Evolutionary conservation across 2,797 vertebrate species (phyloP).

Genomic region (Phaenicophaeus curvirostris): DNA sequence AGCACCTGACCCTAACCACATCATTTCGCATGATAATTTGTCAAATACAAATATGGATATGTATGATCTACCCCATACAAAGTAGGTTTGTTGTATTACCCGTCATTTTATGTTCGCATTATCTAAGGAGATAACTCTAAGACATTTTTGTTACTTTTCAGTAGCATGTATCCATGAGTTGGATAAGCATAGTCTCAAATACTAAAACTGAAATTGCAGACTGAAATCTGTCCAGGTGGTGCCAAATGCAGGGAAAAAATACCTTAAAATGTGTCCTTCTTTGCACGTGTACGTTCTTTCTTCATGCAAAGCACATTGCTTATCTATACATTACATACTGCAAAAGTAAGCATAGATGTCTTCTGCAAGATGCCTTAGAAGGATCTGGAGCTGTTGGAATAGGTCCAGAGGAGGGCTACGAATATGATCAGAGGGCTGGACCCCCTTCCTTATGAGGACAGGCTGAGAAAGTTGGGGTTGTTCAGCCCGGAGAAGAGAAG

Average conservation of each 20-base stretch:
- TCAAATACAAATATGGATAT: neutral
- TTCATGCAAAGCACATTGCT: neutral
- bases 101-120: neutral
- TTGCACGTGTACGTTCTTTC: neutral
- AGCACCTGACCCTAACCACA: neutral
- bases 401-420: no score
- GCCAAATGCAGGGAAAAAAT: neutral
- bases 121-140: neutral
- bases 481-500: no score
- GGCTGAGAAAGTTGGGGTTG: no score
- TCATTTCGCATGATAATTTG: neutral
- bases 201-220: neutral
- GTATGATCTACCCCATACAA: neutral
- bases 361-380: neutral
- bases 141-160: neutral
- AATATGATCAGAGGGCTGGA: no score
- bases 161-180: neutral
- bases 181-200: no score
- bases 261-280: neutral
- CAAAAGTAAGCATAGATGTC: neutral
- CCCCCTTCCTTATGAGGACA: no score
- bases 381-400: no score
- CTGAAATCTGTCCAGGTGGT: neutral
- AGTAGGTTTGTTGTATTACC: neutral
- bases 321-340: neutral